These are phyloP conservation scores for Puma concolor DNA, from an alignment of 2,113 vertebrate genomes.

Conservation along the genomic window DNA sequence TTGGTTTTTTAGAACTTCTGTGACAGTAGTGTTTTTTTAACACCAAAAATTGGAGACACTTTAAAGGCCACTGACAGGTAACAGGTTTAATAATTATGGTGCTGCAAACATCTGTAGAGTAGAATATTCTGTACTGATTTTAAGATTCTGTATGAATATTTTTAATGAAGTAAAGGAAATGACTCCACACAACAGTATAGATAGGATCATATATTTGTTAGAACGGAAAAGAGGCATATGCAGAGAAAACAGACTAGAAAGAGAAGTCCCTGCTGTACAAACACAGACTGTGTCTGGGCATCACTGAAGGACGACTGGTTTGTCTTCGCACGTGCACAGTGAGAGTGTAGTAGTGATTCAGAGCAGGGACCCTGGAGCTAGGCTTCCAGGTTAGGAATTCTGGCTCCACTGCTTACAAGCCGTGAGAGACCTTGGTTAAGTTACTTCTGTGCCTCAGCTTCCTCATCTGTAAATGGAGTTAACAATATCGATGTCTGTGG, in stretches of 20 bases:
- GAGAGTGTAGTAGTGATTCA: not conserved
- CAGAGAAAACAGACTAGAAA: not conserved
- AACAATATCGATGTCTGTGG: not conserved
- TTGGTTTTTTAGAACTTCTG: not conserved
- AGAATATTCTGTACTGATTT: not conserved
- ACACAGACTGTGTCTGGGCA: not conserved
- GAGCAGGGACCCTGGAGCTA: not conserved
- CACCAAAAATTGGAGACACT: not conserved
- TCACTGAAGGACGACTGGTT: not conserved
- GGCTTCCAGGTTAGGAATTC: not conserved
- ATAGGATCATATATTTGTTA: not conserved
- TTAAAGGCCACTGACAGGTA: not conserved
- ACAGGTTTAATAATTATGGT: not conserved
- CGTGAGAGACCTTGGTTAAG: not conserved
- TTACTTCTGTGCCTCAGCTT: constrained; percentile 1
- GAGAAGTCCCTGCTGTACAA: not conserved
- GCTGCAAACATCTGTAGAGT: not conserved
- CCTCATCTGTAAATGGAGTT: not conserved
- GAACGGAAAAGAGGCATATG: not conserved
- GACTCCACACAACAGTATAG: not conserved
- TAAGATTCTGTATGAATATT: not conserved
- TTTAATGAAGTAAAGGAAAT: not conserved
- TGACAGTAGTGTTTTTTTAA: not conserved
- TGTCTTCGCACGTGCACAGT: fast-evolving
- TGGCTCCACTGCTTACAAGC: not conserved